Conservation (phyloP, 2,113 vertebrate genomes). For the Leptodactylus fuscus region DNA sequence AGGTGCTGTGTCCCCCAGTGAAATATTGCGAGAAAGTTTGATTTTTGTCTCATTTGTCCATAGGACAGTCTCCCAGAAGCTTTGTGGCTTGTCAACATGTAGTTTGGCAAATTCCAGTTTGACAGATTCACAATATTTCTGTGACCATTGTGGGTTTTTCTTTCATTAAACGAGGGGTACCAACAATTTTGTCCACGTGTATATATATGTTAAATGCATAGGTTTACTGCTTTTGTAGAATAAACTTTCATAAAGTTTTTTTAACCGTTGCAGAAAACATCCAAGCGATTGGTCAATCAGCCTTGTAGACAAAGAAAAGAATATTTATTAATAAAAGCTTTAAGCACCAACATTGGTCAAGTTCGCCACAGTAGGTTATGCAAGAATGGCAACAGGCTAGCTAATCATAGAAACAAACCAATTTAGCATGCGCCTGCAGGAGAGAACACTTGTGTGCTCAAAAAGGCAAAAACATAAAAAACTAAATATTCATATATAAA, state of each 20-base stretch:
- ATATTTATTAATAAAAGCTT: background rate
- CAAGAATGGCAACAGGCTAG: background rate
- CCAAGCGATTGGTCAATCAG: background rate
- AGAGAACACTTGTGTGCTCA: background rate
- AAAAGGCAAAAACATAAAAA: background rate
- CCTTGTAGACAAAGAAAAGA: background rate
- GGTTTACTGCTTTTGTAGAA: background rate
- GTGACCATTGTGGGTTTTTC: too few relatives aligned
- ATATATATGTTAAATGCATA: too few relatives aligned
- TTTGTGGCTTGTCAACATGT: too few relatives aligned
- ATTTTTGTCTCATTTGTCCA: too few relatives aligned
- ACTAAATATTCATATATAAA: background rate
- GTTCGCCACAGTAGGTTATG: background rate
- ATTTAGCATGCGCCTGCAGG: background rate
- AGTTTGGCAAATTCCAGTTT: too few relatives aligned
- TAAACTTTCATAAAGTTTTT: background rate
- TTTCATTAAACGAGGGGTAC: too few relatives aligned
- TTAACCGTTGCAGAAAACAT: background rate
- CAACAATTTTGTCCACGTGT: too few relatives aligned
- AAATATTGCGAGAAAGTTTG: too few relatives aligned
- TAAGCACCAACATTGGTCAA: background rate
- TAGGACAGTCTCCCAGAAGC: too few relatives aligned
- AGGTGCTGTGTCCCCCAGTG: too few relatives aligned
- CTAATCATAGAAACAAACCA: background rate
- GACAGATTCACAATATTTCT: too few relatives aligned